Base-by-base conservation (phyloP, 2,888 invertebrate genomes). In the Trilocha varians region DNA sequence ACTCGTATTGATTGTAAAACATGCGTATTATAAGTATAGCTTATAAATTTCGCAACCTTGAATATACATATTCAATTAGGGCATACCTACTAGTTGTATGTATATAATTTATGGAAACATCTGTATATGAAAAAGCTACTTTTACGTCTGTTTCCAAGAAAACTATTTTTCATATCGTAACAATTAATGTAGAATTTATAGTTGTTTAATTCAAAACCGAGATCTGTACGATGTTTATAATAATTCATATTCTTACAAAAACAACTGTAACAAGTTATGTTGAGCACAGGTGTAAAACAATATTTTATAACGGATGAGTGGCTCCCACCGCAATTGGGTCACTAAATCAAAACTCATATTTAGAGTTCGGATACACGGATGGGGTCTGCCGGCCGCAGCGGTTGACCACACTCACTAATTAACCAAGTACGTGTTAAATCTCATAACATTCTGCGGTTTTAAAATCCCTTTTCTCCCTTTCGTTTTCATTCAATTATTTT, bases 351-450 rank as follows among this genome's bases (percentile, higher is more conserved):
- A 71, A 70, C 70, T 68, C 66, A 74, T 78, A 78, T 78, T 78
- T 75, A 78, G 73, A 73, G 71, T 75, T 73, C 71, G 75, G 66
- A 57, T 55, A 59, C 58, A 62, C 59, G 58, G 62, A 66, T 52
- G 51, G 50, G 51, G 56, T 62, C 67, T 63, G 52, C 49, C 64
- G 61, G 72, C 78, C 76, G 64, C 76, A 55, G 62, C 65, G 83
- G 78, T 74, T 75, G 77, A 84, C 84, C 84, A 69, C 83, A 80
- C 74, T 77, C 70, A 78, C 73, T 83, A 82, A 84, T 83, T 82
- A 80, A 74, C 77, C 72, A 77, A 79, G 75, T 82, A 77, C 80
- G 82, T 79, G 84, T 83, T 83, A 83, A 82, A 77, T 79, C 79
- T 75, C 70, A 64, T 78, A 77, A 78, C 78, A 83, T 78, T 74